These are phyloP conservation scores for Tapirus terrestris DNA, from an alignment of 2,113 vertebrate species.

Conservation along the genomic window DNA sequence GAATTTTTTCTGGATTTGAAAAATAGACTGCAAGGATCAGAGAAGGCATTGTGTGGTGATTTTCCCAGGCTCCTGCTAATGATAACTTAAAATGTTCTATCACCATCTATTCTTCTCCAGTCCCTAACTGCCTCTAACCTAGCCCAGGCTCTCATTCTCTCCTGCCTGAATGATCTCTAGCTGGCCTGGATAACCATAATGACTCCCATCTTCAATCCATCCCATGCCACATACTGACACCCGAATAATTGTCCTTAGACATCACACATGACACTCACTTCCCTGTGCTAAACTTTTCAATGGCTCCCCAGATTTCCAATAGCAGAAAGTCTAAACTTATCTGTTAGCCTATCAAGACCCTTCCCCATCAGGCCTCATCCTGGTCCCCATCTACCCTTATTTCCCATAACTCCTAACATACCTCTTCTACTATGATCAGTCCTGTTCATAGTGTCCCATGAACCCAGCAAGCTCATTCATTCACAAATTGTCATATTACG, in stretches of 20 bases:
- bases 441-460: not conserved
- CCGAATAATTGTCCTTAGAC: not conserved
- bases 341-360: not conserved
- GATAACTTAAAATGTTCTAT: not conserved
- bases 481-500: not conserved
- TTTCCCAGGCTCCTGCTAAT: not conserved
- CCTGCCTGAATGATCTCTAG: not conserved
- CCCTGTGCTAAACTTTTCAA: not conserved
- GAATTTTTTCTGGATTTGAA: not conserved
- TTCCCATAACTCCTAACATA: not conserved
- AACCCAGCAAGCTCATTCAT: not conserved
- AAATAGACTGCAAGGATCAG: not conserved
- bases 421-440: not conserved
- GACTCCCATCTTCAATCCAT: not conserved
- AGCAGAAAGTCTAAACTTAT: not conserved
- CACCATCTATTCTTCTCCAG: not conserved
- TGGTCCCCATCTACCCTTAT: not conserved
- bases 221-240: not conserved
- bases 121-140: not conserved
- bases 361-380: not conserved
- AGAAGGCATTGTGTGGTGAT: not conserved
- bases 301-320: not conserved
- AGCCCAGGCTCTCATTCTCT: not conserved
- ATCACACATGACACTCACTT: not conserved
- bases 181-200: not conserved